Evolutionary conservation across 2,888 invertebrate species (phyloP), one percentile per base, ranked within the genome.

Genomic region (Fabriciana adippe): DNA sequence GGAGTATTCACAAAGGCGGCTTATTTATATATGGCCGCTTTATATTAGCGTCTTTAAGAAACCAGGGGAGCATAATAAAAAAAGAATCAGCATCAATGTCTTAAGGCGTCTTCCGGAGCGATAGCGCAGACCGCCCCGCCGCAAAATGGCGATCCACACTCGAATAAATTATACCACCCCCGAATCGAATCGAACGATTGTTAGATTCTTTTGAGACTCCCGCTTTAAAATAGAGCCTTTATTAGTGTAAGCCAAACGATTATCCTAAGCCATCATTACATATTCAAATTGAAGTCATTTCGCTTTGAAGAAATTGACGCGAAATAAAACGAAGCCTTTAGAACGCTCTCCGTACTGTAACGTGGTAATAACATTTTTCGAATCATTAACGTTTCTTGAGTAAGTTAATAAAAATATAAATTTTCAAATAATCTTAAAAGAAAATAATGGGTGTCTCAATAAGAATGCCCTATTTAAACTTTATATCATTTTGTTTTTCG

Each of bases 51-150:
- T 92, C 91, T 92, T 92, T 90, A 89, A 86, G 85, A 80, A 85
- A 88, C 86, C 88, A 88, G 86, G 92, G 92, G 92, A 81, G 91
- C 85, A 90, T 89, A 90, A 90, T 91, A 92, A 89, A 90, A 90
- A 91, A 91, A 90, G 89, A 92, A 91, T 92, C 92, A 92, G 92
- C 92, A 92, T 92, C 92, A 86, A 91, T 92, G 91, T 92, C 92
- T 92, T 90, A 87, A 88, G 88, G 87, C 86, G 84, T 85, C 91
- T 92, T 91, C 91, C 90, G 88, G 85, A 74, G 85, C 87, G 87
- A 87, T 90, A 88, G 86, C 87, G 82, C 68, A 78, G 83, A 78
- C 81, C 84, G 81, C 88, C 87, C 87, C 85, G 85, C 92, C 92
- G 81, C 92, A 92, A 92, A 91, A 92, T 90, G 91, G 90, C 89